Evolutionary conservation across 1,140 invertebrate species (phyloP), one percentile per base, ranked within the genome.

Genomic region (Zaprionus inermis): DNA sequence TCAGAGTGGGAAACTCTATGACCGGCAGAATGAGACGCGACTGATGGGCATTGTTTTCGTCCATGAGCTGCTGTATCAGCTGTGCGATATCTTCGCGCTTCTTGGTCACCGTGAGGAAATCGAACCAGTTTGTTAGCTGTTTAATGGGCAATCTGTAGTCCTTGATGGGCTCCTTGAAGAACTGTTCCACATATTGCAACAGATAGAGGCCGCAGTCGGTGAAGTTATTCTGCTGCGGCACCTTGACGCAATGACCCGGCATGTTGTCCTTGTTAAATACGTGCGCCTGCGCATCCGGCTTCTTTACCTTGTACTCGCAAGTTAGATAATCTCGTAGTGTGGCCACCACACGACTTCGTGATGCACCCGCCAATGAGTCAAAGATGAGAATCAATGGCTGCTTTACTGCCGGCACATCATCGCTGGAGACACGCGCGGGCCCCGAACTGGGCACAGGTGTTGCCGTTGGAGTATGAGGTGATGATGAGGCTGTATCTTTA

Each of bases 151-250:
- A 92, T 18, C 93, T 91, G 78, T 96, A 97, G 92, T 97, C 95
- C 68, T 93, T 93, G 52, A 97, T 95, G 6, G 96, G 96, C 89
- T 94, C 93, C 94, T 96, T 94, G 91, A 99, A 98, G 93, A 99
- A 99, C 64, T 95, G 96, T 93, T 99, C 98, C 5, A 98, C 97
- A 94, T 98, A 99, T 92, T 99, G 97, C 34, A 99, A 93, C 44
- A 99, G 93, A 93, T 97, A 99, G 6, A 99, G 93, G 3, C 99
- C 99, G 93, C 99, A 99, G 93, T 99, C 99, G 41, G 96, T 97
- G 91, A 96, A 98, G 94, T 99, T 99, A 69, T 96, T 97, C 93
- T 99, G 99, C 91, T 99, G 98, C 18, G 98, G 98, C 67, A 98
- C 97, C 93, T 97, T 97, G 0, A 97, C 96, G 82, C 94, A 95